Percentiles rank a stretch among this genome's conserved stretches.
These are phyloP conservation scores for Anoura caudifer DNA, from an alignment of 2,113 vertebrate genomes.

Conservation along the genomic window DNA sequence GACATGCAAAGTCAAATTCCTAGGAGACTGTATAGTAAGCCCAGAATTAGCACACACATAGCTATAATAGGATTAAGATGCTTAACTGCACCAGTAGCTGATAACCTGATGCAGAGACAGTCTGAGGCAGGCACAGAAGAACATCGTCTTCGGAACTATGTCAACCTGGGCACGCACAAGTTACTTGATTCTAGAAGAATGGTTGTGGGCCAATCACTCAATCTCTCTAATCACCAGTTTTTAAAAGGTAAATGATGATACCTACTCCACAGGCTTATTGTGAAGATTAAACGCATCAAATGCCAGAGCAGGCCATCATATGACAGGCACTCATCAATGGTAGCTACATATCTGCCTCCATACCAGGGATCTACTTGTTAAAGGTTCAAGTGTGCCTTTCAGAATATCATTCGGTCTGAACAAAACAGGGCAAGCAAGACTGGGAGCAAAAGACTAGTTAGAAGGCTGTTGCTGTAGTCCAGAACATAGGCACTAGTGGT, in stretches of 20 bases:
- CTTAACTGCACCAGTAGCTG: not conserved
- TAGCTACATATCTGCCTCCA: not conserved
- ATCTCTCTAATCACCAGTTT: not conserved
- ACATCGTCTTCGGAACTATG: not conserved
- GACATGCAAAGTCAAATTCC: not conserved
- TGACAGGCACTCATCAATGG: not conserved
- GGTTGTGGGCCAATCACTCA: not conserved
- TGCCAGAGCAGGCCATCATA: not conserved
- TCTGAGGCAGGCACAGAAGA: not conserved
- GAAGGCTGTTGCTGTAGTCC: not conserved
- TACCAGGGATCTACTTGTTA: not conserved
- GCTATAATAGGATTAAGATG: not conserved
- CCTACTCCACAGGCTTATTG: not conserved
- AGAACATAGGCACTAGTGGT: not conserved
- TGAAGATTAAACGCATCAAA: not conserved
- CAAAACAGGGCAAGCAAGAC: not conserved
- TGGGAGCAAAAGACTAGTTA: not conserved
- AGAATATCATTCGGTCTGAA: constrained; percentile 25
- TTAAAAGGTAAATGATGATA: not conserved
- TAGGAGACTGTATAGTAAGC: not conserved
- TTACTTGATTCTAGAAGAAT: not conserved
- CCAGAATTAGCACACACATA: not conserved
- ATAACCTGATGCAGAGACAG: not conserved
- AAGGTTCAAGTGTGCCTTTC: not conserved
- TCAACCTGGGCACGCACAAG: not conserved